Percentiles rank a stretch among this genome's conserved stretches.
Conservation (phyloP, 2,888 invertebrate species). For the Tenthredo livida region DNA sequence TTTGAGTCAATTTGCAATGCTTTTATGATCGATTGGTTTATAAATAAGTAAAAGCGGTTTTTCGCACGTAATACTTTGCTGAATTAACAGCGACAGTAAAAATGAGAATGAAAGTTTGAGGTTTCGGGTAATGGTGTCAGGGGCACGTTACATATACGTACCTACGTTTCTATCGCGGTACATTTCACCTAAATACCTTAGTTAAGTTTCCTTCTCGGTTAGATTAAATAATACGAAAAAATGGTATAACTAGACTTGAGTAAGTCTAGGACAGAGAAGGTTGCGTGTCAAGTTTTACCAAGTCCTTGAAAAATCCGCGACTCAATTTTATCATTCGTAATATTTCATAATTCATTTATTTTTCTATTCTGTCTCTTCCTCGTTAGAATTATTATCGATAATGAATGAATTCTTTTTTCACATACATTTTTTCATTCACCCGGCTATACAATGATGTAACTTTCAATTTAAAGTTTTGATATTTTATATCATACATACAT, state of each 20-base stretch:
- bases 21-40: not conserved
- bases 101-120: constrained; percentile 75
- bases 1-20: not conserved
- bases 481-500: not conserved
- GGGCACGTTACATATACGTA: constrained; percentile 65
- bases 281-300: not conserved
- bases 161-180: constrained; percentile 51
- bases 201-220: constrained; percentile 61
- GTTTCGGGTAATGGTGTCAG: constrained; percentile 75
- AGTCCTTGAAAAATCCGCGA: not conserved
- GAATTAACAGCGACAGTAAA: constrained; percentile 65
- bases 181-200: constrained; percentile 43
- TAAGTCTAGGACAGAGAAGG: constrained; percentile 29
- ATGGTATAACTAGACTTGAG: constrained; percentile 34
- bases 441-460: not conserved
- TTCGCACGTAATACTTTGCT: constrained; percentile 44
- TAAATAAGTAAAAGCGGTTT: constrained; percentile 35
- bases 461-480: not conserved
- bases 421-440: not conserved
- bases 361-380: not conserved
- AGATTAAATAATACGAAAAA: constrained; percentile 56
- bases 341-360: not conserved
- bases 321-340: not conserved
- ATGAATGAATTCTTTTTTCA: not conserved
- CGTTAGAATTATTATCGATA: not conserved